Evolutionary conservation across 2,888 invertebrate genomes (phyloP).

Genomic region (Coecobrya sp.): DNA sequence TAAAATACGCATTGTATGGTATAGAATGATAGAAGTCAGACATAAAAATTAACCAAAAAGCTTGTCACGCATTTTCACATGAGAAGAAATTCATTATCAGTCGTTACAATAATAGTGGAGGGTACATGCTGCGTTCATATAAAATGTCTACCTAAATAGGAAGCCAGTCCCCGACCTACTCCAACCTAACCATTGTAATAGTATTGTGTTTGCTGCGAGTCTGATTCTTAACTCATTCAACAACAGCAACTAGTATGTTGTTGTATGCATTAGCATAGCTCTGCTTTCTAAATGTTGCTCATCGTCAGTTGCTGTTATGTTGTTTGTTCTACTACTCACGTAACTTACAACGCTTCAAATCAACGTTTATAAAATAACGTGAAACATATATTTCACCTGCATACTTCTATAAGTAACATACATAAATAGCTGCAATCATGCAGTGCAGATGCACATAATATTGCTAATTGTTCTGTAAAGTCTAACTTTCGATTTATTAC

Average conservation of each 20-base stretch:
- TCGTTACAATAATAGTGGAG: not conserved
- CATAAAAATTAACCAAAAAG: not conserved
- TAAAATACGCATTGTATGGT: not conserved
- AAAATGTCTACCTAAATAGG: not conserved
- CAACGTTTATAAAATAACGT: too few species aligned
- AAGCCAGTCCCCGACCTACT: slow-evolving; percentile 28
- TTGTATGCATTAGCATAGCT: too few species aligned
- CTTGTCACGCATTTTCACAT: slow-evolving; percentile 7
- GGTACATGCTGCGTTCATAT: not conserved
- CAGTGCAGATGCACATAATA: too few species aligned
- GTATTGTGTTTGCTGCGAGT: not conserved
- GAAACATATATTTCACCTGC: too few species aligned
- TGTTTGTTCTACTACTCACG: too few species aligned
- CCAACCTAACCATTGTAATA: slow-evolving; percentile 12
- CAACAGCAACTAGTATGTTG: not conserved
- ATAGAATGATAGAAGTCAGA: not conserved
- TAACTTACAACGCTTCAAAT: too few species aligned
- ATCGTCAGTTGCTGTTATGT: too few species aligned
- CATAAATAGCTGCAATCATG: too few species aligned
- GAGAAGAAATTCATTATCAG: not conserved
- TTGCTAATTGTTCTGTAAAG: too few species aligned
- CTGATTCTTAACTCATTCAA: slow-evolving; percentile 1
- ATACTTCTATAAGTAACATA: too few species aligned
- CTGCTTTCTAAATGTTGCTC: too few species aligned
- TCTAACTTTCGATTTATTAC: too few species aligned